These are phyloP conservation scores for Mantis religiosa DNA, from an alignment of 2,888 invertebrate species.

Conservation along the genomic window DNA sequence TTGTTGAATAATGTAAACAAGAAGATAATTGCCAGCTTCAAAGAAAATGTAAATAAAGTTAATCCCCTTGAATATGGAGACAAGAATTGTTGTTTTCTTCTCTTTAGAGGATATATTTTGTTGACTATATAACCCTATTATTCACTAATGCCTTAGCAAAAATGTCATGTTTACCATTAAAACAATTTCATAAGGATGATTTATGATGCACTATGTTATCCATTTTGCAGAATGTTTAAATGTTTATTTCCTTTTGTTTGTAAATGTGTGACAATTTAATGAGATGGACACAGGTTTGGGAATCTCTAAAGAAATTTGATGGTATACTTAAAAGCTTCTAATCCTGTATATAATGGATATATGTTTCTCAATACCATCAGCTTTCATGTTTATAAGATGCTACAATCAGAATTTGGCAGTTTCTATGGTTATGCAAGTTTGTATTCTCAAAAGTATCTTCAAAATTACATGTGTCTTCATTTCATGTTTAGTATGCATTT, in stretches of 20 bases:
- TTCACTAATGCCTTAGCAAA: background rate
- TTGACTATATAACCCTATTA: background rate
- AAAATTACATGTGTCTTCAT: background rate
- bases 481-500: too few species aligned
- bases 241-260: background rate
- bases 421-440: background rate
- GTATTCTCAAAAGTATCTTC: background rate
- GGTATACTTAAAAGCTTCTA: background rate
- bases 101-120: background rate
- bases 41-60: slow-evolving; percentile 30
- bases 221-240: background rate
- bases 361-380: background rate
- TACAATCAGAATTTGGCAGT: background rate
- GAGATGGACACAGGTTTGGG: background rate
- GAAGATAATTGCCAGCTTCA: slow-evolving; percentile 24
- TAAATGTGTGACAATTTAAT: background rate
- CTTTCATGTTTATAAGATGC: background rate
- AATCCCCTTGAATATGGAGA: slow-evolving; percentile 20
- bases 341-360: background rate
- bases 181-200: too few species aligned
- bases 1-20: slow-evolving; percentile 29
- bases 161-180: background rate
- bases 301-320: background rate
- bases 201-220: background rate
- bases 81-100: background rate